Conservation (phyloP, 2,797 vertebrate genomes). For the Luscinia luscinia region DNA sequence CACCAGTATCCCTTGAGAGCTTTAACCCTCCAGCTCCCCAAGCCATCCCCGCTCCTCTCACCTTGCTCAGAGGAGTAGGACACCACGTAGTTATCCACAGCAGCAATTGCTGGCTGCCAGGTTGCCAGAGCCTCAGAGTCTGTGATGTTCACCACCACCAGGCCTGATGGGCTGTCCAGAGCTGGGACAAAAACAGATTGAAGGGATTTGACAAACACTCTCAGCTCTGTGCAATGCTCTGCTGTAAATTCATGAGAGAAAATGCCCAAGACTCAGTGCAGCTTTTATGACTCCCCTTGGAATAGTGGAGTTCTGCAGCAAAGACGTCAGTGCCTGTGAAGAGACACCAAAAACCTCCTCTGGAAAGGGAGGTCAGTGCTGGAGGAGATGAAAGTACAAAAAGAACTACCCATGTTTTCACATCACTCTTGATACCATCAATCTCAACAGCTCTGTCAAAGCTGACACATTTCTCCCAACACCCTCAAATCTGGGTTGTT, state of each 20-base stretch:
- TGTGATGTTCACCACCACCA: slow-evolving; percentile 89
- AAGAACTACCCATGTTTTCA: background rate
- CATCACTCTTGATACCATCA: background rate
- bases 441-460: background rate
- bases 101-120: slow-evolving; percentile 94
- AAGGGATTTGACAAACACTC: background rate
- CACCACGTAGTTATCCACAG: slow-evolving; percentile 92
- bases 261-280: background rate
- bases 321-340: background rate
- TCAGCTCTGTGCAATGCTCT: background rate
- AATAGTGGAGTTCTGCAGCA: background rate
- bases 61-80: slow-evolving; percentile 88
- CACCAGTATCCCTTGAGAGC: background rate
- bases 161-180: slow-evolving; percentile 90
- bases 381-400: background rate
- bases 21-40: background rate
- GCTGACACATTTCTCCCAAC: background rate
- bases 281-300: background rate
- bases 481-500: background rate
- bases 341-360: background rate
- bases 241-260: background rate
- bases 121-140: slow-evolving; percentile 88
- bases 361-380: background rate
- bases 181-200: slow-evolving; percentile 73
- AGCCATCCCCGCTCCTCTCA: slow-evolving; percentile 50